A percentile compares a stretch with the other conserved stretches of the same genome.
Conservation (phyloP, 2,113 vertebrate genomes). For the Xenus cinereus region DNA sequence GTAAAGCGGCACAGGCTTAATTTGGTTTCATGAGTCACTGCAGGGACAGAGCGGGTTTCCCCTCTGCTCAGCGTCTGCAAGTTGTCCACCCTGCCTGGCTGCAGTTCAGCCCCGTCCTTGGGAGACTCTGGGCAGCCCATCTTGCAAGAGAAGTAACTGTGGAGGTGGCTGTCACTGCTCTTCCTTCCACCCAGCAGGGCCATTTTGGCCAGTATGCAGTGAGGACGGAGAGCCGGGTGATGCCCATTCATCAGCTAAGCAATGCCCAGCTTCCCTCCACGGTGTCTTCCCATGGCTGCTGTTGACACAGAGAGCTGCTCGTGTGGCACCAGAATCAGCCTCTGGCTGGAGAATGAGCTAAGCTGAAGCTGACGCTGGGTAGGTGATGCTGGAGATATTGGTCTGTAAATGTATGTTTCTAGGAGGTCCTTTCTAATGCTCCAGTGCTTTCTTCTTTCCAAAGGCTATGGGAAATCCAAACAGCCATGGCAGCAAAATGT, state of each 20-base stretch:
- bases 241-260: neutral
- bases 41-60: neutral
- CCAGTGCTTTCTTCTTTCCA: neutral
- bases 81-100: neutral
- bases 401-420: neutral
- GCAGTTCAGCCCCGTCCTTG: neutral
- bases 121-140: neutral
- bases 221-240: fast-evolving
- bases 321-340: neutral
- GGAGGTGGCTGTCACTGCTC: neutral
- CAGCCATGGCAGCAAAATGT: neutral
- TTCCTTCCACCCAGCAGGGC: neutral
- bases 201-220: fast-evolving
- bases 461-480: neutral
- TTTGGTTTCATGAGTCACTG: neutral
- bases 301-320: neutral
- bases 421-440: neutral
- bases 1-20: neutral
- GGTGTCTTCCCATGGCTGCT: neutral
- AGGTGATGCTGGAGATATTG: neutral
- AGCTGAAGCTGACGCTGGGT: neutral
- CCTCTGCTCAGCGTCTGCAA: neutral
- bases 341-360: neutral
- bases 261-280: neutral
- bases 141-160: neutral